These are phyloP conservation scores for Zaprionus capensis DNA, from an alignment of 1,140 invertebrate genomes.

Conservation along the genomic window DNA sequence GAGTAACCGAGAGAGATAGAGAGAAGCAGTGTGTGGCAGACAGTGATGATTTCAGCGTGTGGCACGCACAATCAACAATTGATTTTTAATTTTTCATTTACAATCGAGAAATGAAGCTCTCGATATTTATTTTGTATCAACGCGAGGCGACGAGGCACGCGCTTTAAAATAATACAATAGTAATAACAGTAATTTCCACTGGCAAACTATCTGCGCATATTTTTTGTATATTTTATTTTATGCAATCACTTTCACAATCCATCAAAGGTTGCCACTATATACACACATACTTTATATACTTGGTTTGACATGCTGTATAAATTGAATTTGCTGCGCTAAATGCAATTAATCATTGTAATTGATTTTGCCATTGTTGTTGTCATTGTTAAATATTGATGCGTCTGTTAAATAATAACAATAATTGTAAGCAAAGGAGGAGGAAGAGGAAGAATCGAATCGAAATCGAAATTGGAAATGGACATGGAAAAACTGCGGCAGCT, in stretches of 20 bases:
- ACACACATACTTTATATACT: constrained; percentile 14
- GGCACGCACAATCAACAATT: constrained; percentile 26
- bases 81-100: constrained; percentile 53
- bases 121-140: constrained; percentile 54
- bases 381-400: constrained; percentile 28
- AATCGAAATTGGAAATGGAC: background rate
- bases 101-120: constrained; percentile 16
- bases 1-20: background rate
- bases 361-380: constrained; percentile 37
- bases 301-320: constrained; percentile 15
- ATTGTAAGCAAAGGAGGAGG: constrained; percentile 16
- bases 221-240: constrained; percentile 44
- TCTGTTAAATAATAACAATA: constrained; percentile 52
- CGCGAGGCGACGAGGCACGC: constrained; percentile 33
- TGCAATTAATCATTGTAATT: constrained; percentile 58
- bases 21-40: background rate
- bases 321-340: constrained; percentile 61
- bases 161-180: constrained; percentile 56
- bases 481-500: constrained; percentile 21
- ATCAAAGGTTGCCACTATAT: constrained; percentile 41
- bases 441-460: background rate
- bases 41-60: background rate
- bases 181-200: constrained; percentile 17
- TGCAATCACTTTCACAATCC: constrained; percentile 77
- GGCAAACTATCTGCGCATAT: constrained; percentile 1